These are phyloP conservation scores for Noctua pronuba DNA, from an alignment of 2,888 invertebrate genomes.

Conservation along the genomic window DNA sequence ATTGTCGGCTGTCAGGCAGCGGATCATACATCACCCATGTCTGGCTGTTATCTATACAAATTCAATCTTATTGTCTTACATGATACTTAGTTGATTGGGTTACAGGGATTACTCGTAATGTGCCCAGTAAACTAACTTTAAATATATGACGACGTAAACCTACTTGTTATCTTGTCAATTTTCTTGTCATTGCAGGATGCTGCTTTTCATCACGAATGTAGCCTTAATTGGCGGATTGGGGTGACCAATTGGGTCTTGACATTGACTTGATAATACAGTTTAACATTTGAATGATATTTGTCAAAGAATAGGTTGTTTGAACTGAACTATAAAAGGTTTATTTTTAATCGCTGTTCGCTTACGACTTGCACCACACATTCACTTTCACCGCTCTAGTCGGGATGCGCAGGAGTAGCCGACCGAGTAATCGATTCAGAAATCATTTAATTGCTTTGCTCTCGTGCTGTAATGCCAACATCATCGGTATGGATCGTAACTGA, in stretches of 20 bases:
- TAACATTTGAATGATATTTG: neutral
- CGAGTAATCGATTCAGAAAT: conserved; percentile 81
- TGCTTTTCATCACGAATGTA: neutral
- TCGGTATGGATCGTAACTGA: conserved; percentile 24
- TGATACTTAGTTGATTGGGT: neutral
- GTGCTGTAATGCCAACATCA: conserved; percentile 51
- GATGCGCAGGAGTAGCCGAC: conserved; percentile 80
- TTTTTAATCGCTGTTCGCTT: conserved; percentile 26
- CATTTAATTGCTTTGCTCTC: conserved; percentile 72
- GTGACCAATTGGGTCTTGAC: neutral
- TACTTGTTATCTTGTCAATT: too few species aligned
- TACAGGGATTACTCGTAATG: neutral
- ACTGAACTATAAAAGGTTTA: neutral
- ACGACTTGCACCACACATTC: conserved; percentile 56
- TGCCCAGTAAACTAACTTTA: neutral
- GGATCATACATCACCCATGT: neutral
- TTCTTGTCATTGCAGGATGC: too few species aligned
- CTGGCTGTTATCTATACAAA: neutral
- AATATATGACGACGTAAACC: too few species aligned
- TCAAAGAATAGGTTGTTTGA: neutral
- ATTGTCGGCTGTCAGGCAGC: neutral
- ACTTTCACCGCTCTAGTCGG: conserved; percentile 79
- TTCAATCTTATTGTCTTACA: neutral
- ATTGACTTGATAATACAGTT: neutral
- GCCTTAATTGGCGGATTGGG: neutral